These are phyloP conservation scores for Bujurquina vittata DNA, from an alignment of 2,113 vertebrate genomes.

Conservation along the genomic window DNA sequence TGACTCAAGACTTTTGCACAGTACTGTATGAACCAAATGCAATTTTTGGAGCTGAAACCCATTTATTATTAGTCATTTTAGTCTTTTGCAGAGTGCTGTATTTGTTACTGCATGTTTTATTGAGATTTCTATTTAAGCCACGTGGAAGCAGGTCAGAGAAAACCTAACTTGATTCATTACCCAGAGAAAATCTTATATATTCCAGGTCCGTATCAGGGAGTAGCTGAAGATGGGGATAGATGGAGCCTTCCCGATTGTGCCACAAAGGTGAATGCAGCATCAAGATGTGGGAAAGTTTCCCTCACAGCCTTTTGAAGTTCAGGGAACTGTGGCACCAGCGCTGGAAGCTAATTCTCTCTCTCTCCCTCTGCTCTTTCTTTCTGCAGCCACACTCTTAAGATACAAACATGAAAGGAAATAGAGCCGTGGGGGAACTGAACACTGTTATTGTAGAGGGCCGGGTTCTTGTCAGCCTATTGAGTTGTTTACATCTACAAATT, in stretches of 20 bases:
- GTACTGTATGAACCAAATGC: not conserved
- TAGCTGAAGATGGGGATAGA: conserved; percentile 42
- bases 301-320: conserved; percentile 68
- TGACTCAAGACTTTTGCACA: not conserved
- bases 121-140: not conserved
- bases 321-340: conserved; percentile 50
- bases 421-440: conserved; percentile 38
- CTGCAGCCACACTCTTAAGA: conserved; percentile 50
- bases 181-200: conserved; percentile 15
- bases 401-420: conserved; percentile 68
- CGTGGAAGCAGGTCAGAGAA: conserved; percentile 6
- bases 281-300: conserved; percentile 56
- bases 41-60: not conserved
- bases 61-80: not conserved
- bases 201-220: conserved; percentile 14
- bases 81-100: not conserved
- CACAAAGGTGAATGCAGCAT: conserved; percentile 44
- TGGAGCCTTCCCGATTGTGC: conserved; percentile 46
- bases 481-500: conserved; percentile 70
- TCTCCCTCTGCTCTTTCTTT: not conserved
- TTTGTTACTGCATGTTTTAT: not conserved
- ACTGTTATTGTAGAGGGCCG: conserved; percentile 40
- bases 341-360: conserved; percentile 57
- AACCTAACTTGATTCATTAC: not conserved
- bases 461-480: conserved; percentile 61